These are phyloP conservation scores for Piscicola geometra DNA, from an alignment of 2,888 invertebrate genomes.

Conservation along the genomic window DNA sequence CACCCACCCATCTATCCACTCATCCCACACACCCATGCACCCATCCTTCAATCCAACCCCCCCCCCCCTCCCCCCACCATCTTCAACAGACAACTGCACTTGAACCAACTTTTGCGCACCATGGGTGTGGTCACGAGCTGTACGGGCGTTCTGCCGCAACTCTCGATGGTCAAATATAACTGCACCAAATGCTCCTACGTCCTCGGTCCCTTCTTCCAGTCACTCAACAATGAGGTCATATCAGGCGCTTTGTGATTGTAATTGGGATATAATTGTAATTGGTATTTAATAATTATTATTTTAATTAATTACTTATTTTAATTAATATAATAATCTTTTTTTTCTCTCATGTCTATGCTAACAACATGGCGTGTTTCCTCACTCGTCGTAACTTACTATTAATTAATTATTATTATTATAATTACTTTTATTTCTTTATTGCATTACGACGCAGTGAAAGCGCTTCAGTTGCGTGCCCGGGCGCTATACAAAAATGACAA, in stretches of 20 bases:
- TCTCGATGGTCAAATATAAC: slow-evolving; percentile 92
- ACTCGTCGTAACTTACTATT: too few relatives aligned
- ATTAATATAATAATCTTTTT: too few relatives aligned
- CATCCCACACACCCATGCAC: neutral
- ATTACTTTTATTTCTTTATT: too few relatives aligned
- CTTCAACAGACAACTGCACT: slow-evolving; percentile 59
- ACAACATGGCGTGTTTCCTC: too few relatives aligned
- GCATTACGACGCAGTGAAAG: too few relatives aligned
- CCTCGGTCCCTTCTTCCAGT: slow-evolving; percentile 91
- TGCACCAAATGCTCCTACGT: slow-evolving; percentile 92
- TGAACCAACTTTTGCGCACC: slow-evolving; percentile 90
- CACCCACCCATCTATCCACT: neutral
- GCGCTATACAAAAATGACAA: too few relatives aligned
- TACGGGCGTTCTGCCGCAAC: slow-evolving; percentile 81
- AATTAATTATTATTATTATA: too few relatives aligned
- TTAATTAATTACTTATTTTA: too few relatives aligned
- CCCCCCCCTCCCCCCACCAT: neutral
- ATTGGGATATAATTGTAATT: too few relatives aligned
- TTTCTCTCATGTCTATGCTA: too few relatives aligned
- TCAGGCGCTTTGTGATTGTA: slow-evolving; percentile 93
- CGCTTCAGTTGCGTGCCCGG: too few relatives aligned
- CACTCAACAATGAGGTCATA: slow-evolving; percentile 84
- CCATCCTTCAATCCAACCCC: neutral
- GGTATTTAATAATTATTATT: too few relatives aligned
- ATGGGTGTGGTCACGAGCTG: slow-evolving; percentile 91